A percentile compares a stretch with the other conserved stretches of the same genome.
phyloP scores from a whole-genome alignment of 2,113 vertebrate species.

The Phasianus colchicus region DNA sequence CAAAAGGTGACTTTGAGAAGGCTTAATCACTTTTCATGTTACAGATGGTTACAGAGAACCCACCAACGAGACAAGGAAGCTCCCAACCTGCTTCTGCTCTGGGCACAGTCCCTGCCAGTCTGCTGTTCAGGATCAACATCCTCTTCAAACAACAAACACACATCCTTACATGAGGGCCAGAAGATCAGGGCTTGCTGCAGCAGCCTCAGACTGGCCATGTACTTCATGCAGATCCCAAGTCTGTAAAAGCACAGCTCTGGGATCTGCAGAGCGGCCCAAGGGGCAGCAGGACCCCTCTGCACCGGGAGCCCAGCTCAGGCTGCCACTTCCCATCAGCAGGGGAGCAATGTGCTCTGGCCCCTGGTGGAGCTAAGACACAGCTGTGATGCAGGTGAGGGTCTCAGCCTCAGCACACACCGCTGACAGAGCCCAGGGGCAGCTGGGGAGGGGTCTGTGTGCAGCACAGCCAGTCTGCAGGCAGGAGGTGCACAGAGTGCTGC shows the following conservation, averaged over 20 bases:
- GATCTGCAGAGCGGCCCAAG: not conserved
- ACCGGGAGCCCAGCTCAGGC: not conserved
- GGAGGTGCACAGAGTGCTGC: not conserved
- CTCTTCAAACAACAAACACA: not conserved
- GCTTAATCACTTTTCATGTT: not conserved
- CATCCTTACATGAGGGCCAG: not conserved
- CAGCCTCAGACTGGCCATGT: not conserved
- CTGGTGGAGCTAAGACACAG: not conserved
- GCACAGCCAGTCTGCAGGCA: not conserved
- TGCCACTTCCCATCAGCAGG: no score
- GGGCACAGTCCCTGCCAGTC: not conserved
- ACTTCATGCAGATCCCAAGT: not conserved
- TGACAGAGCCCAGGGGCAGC: not conserved
- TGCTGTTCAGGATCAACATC: not conserved
- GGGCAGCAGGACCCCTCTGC: no score
- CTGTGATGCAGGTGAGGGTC: no score
- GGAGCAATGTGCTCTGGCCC: not conserved
- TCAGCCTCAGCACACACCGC: no score
- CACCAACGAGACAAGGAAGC: not conserved
- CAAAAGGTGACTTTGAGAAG: not conserved
- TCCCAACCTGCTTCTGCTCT: not conserved
- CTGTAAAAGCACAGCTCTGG: not conserved
- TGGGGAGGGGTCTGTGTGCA: not conserved
- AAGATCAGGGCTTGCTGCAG: not conserved
- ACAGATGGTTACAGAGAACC: not conserved